Evolutionary conservation across 2,113 vertebrate species (phyloP).

Genomic region (Gadus chalcogrammus): DNA sequence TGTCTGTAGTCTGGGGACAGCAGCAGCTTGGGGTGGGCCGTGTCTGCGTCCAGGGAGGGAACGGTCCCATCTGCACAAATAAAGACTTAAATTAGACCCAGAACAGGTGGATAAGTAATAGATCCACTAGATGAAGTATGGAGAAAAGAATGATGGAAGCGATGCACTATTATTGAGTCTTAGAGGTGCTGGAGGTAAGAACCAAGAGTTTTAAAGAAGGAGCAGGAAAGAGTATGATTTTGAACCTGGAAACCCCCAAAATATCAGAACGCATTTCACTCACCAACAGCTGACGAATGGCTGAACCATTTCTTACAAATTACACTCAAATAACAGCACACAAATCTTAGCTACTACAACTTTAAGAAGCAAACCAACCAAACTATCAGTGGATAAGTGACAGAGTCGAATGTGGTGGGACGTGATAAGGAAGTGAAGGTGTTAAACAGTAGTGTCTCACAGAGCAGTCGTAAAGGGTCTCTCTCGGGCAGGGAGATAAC

Average conservation of each 20-base stretch:
- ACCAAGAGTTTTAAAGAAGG: too few species aligned
- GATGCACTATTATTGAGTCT: too few species aligned
- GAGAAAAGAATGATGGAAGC: too few species aligned
- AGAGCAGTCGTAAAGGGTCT: constrained; percentile 67
- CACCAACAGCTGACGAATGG: too few species aligned
- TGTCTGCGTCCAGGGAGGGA: constrained; percentile 67
- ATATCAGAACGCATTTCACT: too few species aligned
- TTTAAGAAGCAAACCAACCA: neutral
- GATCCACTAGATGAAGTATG: too few species aligned
- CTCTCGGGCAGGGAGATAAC: constrained; percentile 55
- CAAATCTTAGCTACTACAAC: neutral
- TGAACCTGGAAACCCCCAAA: too few species aligned
- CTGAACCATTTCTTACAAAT: neutral
- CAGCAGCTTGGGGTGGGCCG: constrained; percentile 70
- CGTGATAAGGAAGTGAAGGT: neutral
- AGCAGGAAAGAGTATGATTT: too few species aligned
- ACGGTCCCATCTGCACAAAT: constrained; percentile 61
- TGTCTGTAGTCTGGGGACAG: constrained; percentile 63
- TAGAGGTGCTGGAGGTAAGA: too few species aligned
- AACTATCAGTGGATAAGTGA: too few species aligned
- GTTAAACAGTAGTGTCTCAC: constrained; percentile 51
- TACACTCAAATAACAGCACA: neutral
- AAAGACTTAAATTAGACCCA: neutral
- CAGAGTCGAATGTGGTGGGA: too few species aligned
- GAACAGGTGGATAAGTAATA: neutral